Conservation (phyloP, 2,797 vertebrate genomes). For the Geotrypetes seraphini region DNA sequence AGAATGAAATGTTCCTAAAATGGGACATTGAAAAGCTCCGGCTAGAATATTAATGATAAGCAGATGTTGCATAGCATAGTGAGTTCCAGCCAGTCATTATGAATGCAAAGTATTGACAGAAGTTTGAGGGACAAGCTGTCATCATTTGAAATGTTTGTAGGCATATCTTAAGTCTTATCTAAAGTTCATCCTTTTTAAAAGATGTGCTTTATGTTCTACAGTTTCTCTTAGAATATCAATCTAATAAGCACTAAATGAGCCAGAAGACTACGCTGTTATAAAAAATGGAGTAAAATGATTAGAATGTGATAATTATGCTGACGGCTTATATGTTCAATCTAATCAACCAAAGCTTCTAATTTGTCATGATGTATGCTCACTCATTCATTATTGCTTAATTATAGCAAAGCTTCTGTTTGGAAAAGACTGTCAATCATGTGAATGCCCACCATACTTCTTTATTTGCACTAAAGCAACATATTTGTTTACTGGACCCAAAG, state of each 20-base stretch:
- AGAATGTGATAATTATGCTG: slow-evolving; percentile 73
- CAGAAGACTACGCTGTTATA: slow-evolving; percentile 64
- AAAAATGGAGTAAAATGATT: slow-evolving; percentile 68
- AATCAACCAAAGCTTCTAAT: slow-evolving; percentile 67
- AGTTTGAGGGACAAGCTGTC: slow-evolving; percentile 24
- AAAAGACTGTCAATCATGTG: slow-evolving; percentile 62
- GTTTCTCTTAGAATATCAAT: slow-evolving; percentile 63
- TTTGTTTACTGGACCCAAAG: slow-evolving; percentile 42
- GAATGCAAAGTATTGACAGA: no score
- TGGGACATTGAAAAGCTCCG: no score
- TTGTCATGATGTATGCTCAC: slow-evolving; percentile 65
- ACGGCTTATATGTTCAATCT: slow-evolving; percentile 66
- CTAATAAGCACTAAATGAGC: slow-evolving; percentile 67
- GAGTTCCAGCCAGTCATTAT: no score
- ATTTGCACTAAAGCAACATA: slow-evolving; percentile 42
- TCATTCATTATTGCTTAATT: slow-evolving; percentile 70
- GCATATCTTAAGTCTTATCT: slow-evolving; percentile 45
- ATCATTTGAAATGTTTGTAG: slow-evolving; percentile 48
- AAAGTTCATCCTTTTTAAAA: slow-evolving; percentile 61
- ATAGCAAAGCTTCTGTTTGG: slow-evolving; percentile 57
- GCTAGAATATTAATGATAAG: no score
- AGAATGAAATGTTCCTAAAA: no score
- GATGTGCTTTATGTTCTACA: slow-evolving; percentile 59
- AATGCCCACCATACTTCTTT: slow-evolving; percentile 48
- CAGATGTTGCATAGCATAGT: no score